A percentile compares a stretch with the other conserved stretches of the same genome.
phyloP scores from a whole-genome alignment of 1,140 invertebrate genomes.

The Neodiprion pinetum region DNA sequence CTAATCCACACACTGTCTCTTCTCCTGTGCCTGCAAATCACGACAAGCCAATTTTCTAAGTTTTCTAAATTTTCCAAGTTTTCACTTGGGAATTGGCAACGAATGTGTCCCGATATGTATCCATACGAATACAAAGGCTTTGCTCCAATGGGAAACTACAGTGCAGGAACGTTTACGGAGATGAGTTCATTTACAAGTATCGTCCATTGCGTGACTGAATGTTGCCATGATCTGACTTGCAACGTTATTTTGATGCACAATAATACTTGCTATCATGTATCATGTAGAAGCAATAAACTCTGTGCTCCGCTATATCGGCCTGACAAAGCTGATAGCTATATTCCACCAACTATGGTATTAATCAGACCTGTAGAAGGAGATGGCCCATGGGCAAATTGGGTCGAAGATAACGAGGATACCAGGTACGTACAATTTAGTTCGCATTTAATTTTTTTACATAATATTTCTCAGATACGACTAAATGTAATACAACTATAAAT shows the following conservation, averaged over 20 bases:
- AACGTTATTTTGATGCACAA: slow-evolving; percentile 83
- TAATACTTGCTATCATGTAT: slow-evolving; percentile 77
- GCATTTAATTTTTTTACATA: slow-evolving; percentile 46
- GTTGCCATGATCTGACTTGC: slow-evolving; percentile 73
- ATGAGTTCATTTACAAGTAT: slow-evolving; percentile 63
- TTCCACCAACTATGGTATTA: slow-evolving; percentile 76
- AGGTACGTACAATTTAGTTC: slow-evolving; percentile 46
- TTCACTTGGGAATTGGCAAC: slow-evolving; percentile 45
- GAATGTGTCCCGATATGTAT: slow-evolving; percentile 50
- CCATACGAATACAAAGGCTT: slow-evolving; percentile 50
- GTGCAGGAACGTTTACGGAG: slow-evolving; percentile 68
- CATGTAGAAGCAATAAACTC: slow-evolving; percentile 72
- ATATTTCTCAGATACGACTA: slow-evolving; percentile 30
- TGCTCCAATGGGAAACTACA: slow-evolving; percentile 64
- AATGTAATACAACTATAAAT: slow-evolving; percentile 6
- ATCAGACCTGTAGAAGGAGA: slow-evolving; percentile 71
- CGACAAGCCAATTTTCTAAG: slow-evolving; percentile 41
- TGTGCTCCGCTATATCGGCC: slow-evolving; percentile 71
- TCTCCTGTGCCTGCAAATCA: slow-evolving; percentile 41
- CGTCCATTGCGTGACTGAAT: slow-evolving; percentile 74
- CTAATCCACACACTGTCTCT: slow-evolving; percentile 38
- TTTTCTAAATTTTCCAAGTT: too few species aligned
- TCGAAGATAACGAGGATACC: slow-evolving; percentile 44
- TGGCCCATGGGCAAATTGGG: slow-evolving; percentile 64
- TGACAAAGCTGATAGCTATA: slow-evolving; percentile 62